Percentiles rank a stretch among this genome's conserved stretches.
phyloP scores from a whole-genome alignment of 2,113 vertebrate species.

The Amia ocellicauda region DNA sequence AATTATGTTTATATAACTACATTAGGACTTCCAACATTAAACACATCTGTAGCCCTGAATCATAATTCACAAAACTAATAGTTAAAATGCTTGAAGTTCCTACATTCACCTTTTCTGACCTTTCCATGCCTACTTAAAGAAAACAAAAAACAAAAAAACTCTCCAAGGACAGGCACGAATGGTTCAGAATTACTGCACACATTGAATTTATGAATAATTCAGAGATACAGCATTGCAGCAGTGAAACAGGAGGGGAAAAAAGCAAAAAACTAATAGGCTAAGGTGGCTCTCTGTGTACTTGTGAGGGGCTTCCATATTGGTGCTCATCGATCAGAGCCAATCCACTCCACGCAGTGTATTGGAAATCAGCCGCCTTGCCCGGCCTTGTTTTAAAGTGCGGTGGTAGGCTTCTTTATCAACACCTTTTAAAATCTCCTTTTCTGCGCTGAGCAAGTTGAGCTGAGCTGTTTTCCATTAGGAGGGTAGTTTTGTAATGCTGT shows the following conservation, averaged over 20 bases:
- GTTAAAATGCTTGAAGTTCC: background rate
- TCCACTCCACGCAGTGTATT: too few relatives aligned
- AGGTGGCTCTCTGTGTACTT: constrained; percentile 24
- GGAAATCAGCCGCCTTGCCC: background rate
- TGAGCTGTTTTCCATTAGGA: background rate
- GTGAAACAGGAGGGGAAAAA: background rate
- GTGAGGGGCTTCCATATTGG: constrained; percentile 21
- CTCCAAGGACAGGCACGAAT: background rate
- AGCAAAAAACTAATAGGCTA: constrained; percentile 12
- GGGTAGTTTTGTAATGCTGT: background rate
- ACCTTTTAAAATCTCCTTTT: too few relatives aligned
- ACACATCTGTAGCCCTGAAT: background rate
- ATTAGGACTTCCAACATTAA: too few relatives aligned
- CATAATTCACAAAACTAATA: background rate
- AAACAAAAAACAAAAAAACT: background rate
- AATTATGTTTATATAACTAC: too few relatives aligned
- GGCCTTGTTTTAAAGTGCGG: too few relatives aligned
- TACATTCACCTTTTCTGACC: background rate
- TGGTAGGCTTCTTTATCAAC: too few relatives aligned
- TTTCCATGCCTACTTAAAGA: background rate
- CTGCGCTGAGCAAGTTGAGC: background rate
- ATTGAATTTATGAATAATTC: constrained; percentile 42
- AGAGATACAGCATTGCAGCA: constrained; percentile 12
- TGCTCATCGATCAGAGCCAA: constrained; percentile 21
- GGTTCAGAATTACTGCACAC: constrained; percentile 4